A percentile compares a stretch with the other conserved stretches of the same genome.
Conservation (phyloP, 1,140 invertebrate species). For the Musca vetustissima region DNA sequence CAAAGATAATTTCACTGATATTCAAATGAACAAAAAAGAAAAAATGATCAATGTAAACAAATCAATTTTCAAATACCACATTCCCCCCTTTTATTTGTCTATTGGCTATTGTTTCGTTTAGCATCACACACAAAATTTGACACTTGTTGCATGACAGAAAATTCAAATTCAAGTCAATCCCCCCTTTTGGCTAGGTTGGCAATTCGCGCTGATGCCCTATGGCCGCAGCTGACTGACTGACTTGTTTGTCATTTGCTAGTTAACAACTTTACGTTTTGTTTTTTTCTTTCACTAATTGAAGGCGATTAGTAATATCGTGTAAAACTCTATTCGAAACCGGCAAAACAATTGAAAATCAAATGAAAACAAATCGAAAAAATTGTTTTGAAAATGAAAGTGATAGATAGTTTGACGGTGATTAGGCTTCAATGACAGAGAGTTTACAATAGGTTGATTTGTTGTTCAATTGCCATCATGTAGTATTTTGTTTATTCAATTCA, state of each 20-base stretch:
- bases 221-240: background rate
- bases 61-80: background rate
- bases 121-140: too few relatives aligned
- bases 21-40: too few relatives aligned
- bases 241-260: too few relatives aligned
- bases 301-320: background rate
- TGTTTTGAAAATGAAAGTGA: conserved; percentile 16
- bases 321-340: background rate
- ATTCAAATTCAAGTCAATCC: too few relatives aligned
- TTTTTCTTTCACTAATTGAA: conserved; percentile 8
- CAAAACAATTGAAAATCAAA: background rate
- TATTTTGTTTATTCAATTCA: too few relatives aligned
- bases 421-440: too few relatives aligned
- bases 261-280: background rate
- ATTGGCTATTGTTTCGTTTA: background rate
- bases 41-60: background rate
- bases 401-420: background rate
- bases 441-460: too few relatives aligned
- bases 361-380: background rate
- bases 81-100: background rate
- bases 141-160: too few relatives aligned
- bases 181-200: background rate
- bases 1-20: too few relatives aligned
- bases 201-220: background rate
- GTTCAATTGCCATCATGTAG: too few relatives aligned